These are phyloP conservation scores for Tethya wilhelma DNA, from an alignment of 37 sponge, comb jelly and placozoan genomes.

Conservation along the genomic window DNA sequence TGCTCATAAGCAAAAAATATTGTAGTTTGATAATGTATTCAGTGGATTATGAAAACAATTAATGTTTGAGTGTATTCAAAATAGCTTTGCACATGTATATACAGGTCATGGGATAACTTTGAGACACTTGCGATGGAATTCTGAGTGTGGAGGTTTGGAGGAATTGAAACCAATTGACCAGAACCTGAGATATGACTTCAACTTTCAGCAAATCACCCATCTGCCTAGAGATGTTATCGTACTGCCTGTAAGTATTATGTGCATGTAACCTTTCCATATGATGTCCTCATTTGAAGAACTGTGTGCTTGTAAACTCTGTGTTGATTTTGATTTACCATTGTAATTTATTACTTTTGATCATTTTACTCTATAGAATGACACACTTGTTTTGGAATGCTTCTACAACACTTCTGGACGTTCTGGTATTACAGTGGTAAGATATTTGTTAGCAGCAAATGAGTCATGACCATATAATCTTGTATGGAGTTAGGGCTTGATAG, in stretches of 20 bases:
- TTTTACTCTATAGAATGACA: conserved; percentile 14
- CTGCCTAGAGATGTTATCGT: conserved; percentile 11
- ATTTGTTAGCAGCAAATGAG: no score
- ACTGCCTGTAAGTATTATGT: conserved; percentile 32
- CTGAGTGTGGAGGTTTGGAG: conserved; percentile 6
- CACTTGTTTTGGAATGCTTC: conserved; percentile 17
- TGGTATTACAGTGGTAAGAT: conserved; percentile 20
- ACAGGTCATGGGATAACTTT: background rate
- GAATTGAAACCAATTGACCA: conserved; percentile 39
- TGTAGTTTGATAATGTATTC: no score
- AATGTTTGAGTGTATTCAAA: background rate
- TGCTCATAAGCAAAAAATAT: no score
- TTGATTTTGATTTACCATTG: no score
- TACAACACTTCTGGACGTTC: conserved; percentile 9
- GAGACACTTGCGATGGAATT: conserved; percentile 1
- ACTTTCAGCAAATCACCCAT: conserved; percentile 58
- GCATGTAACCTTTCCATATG: no score
- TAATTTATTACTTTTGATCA: no score
- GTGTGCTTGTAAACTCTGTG: no score
- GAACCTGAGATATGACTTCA: conserved; percentile 70
- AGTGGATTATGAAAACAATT: background rate
- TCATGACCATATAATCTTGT: background rate
- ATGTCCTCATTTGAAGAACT: no score
- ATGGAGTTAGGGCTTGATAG: background rate
- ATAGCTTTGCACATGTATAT: background rate